Evolutionary conservation across 1,140 invertebrate species (phyloP).

Genomic region (Frieseomelitta varia): DNA sequence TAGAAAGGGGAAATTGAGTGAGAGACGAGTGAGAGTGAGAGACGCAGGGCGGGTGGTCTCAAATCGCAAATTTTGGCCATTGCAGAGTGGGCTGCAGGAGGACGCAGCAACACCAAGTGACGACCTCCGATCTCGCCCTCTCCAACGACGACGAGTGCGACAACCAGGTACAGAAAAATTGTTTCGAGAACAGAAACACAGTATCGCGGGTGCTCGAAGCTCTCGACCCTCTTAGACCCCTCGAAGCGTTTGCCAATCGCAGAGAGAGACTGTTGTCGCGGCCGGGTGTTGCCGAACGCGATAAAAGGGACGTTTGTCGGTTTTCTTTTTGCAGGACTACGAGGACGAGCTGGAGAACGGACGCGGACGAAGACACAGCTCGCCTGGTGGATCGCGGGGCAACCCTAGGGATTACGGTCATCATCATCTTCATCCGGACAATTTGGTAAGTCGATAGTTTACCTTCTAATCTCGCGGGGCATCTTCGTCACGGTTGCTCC

Average conservation of each 20-base stretch:
- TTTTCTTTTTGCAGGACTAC: constrained; percentile 77
- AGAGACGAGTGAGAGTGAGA: not conserved
- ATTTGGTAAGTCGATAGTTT: constrained; percentile 77
- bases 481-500: not conserved
- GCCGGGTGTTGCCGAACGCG: not conserved
- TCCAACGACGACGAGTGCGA: constrained; percentile 82
- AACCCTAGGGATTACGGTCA: constrained; percentile 78
- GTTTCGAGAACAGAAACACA: constrained; percentile 12
- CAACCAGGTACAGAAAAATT: constrained; percentile 79
- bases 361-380: constrained; percentile 78
- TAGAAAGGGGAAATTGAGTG: not conserved
- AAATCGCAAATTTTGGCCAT: constrained; percentile 76
- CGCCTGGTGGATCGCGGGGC: constrained; percentile 77
- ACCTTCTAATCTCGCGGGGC: not conserved
- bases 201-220: not conserved
- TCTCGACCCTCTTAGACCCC: not conserved
- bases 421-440: constrained; percentile 79
- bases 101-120: constrained; percentile 78
- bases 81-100: constrained; percentile 79
- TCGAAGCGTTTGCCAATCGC: not conserved
- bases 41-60: constrained; percentile 34
- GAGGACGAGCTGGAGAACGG: constrained; percentile 79
- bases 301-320: constrained; percentile 4
- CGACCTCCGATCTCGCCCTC: constrained; percentile 82
- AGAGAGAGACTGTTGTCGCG: not conserved